phyloP scores from a whole-genome alignment of 2,113 vertebrate species.

The Varanus komodoensis region DNA sequence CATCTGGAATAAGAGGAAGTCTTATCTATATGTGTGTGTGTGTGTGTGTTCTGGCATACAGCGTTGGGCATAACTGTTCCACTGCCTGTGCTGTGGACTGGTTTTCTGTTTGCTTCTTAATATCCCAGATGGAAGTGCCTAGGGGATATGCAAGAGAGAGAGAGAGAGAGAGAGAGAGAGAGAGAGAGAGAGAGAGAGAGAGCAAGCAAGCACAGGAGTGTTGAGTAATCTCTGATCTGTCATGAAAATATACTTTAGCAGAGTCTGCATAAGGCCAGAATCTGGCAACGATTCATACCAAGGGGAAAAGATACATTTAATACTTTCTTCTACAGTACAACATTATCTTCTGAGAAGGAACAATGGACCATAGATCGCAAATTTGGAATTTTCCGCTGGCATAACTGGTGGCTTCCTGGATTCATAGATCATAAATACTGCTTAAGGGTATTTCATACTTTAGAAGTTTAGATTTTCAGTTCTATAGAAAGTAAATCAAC shows the following conservation, averaged over 20 bases:
- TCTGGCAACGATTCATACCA: conserved; percentile 19
- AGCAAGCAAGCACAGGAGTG: not conserved
- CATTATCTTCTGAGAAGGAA: not conserved
- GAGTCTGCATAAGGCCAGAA: conserved; percentile 14
- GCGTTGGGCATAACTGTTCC: conserved; percentile 44
- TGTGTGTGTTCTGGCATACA: not conserved
- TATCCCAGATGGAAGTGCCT: conserved; percentile 45
- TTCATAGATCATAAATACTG: conserved; percentile 16
- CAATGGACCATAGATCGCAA: conserved; percentile 5
- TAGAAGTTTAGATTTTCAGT: not conserved
- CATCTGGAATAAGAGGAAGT: conserved; percentile 64
- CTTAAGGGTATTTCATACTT: not conserved
- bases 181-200: conserved; percentile 13
- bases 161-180: conserved; percentile 33
- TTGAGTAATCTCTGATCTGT: conserved; percentile 22
- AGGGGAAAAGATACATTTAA: not conserved
- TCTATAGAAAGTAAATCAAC: not conserved
- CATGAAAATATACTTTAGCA: conserved; percentile 19
- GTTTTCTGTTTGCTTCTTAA: conserved; percentile 23
- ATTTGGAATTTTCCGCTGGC: conserved; percentile 23
- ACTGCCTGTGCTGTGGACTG: conserved; percentile 40
- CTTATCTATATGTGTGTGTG: not conserved
- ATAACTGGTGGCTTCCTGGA: not conserved
- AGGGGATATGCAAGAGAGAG: conserved; percentile 33
- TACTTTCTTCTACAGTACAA: not conserved